Base-by-base conservation (phyloP, 2,888 invertebrate genomes). In the Frankliniella intonsa region DNA sequence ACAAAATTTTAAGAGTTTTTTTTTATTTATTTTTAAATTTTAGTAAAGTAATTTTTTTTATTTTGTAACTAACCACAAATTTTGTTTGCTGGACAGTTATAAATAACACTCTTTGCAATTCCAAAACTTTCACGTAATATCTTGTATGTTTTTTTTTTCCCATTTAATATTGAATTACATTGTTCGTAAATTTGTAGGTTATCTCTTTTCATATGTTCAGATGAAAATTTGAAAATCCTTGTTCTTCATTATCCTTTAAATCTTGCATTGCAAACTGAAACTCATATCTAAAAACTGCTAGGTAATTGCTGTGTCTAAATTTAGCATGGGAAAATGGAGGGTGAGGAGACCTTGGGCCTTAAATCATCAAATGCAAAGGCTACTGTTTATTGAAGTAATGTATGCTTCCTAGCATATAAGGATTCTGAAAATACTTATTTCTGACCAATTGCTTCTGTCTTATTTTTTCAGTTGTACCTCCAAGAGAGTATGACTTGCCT, bases 401-500 rank as follows among this genome's bases (percentile, higher is more conserved):
- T 55, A 55, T n/a, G n/a, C 22, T n/a, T 22, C 22, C 7, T 22
- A 69, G 10, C 55, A 69, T 69, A 10, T 65, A 69, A 22, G 22
- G 25, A 25, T 25, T 25, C 1, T 25, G 22, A 25, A 76, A 76
- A 8, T 76, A 2, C 69, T n/a, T 69, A 19, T 69, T 8, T 62
- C 0, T 62, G 62, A 62, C 62, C 62, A 62, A 81, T 81, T 83
- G 82, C 81, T 51, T 82, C 79, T 83, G 84, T 83, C 82, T 83
- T 84, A 84, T 82, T 80, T 84, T 86, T 85, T 38, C 85, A 86
- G 86, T 85, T 84, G 85, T 85, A 81, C 84, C 86, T 84, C 87
- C 87, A 84, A 86, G 86, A 84, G 69, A 76, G 69, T 76, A 76
- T 76, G 69, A 76, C 69, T 76, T 76, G 22, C 69, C 69, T 25